These are phyloP conservation scores for Malurus leucopterus DNA, from an alignment of 2,797 vertebrate genomes.

Conservation along the genomic window DNA sequence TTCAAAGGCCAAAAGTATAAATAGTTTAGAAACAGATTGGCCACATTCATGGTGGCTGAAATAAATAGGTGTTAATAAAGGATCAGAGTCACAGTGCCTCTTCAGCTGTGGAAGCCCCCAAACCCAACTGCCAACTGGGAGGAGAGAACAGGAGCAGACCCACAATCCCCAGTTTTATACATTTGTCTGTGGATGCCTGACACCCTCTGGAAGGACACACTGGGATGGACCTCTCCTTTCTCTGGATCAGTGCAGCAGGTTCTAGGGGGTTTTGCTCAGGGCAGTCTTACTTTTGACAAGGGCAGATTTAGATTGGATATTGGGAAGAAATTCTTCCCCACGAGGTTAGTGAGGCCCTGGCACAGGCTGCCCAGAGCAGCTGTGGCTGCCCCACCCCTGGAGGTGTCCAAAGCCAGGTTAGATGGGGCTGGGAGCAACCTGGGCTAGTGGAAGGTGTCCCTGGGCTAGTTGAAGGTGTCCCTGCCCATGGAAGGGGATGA, in stretches of 20 bases:
- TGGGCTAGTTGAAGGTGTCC: not conserved
- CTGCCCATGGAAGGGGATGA: no score
- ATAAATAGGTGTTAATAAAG: not conserved
- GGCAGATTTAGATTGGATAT: not conserved
- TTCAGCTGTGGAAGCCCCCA: not conserved
- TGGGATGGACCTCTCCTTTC: not conserved
- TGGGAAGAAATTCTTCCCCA: not conserved
- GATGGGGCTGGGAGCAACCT: not conserved
- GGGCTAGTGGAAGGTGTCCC: not conserved
- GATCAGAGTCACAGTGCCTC: not conserved
- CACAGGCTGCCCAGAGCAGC: not conserved
- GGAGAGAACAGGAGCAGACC: not conserved
- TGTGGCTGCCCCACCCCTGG: not conserved
- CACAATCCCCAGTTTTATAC: not conserved
- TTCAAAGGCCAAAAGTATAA: not conserved
- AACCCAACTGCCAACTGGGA: rapidly evolving
- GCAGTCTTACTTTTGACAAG: not conserved
- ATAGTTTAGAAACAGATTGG: not conserved
- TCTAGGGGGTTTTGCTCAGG: not conserved
- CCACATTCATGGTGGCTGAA: not conserved
- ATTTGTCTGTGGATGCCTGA: not conserved
- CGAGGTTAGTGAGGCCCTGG: not conserved
- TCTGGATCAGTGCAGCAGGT: not conserved
- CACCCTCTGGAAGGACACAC: not conserved
- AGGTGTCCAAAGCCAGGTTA: not conserved